Percentiles rank a stretch among this genome's conserved stretches.
Conservation (phyloP, 2,113 vertebrate genomes). For the Oxyura jamaicensis region DNA sequence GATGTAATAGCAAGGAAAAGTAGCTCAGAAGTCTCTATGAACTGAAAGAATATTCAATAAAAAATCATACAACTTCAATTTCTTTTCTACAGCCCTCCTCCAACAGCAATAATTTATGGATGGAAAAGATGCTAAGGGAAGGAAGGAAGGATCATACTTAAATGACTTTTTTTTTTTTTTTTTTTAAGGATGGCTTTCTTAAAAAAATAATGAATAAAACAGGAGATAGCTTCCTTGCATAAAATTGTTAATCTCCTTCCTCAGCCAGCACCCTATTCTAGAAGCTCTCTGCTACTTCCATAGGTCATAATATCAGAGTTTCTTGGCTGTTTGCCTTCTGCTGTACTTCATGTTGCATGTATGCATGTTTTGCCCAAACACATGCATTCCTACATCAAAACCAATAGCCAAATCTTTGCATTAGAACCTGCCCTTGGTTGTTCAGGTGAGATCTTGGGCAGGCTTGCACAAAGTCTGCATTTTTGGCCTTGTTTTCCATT, state of each 20-base stretch:
- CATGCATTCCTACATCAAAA: neutral
- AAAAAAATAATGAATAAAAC: neutral
- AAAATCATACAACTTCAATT: neutral
- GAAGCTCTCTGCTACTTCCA: neutral
- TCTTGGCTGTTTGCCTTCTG: neutral
- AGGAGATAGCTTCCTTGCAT: neutral
- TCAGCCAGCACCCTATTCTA: neutral
- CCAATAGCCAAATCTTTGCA: too few species aligned
- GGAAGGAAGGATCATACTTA: neutral
- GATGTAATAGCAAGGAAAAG: neutral
- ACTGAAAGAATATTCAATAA: neutral
- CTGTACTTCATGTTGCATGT: neutral
- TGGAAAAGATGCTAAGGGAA: neutral
- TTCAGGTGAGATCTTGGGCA: neutral
- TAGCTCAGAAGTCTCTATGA: neutral
- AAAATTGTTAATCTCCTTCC: neutral
- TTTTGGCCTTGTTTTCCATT: neutral
- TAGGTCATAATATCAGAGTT: neutral
- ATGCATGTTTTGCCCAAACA: neutral
- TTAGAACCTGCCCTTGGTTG: neutral
- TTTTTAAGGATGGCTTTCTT: neutral
- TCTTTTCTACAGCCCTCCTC: neutral
- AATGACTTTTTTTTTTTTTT: too few species aligned
- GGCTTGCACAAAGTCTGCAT: neutral
- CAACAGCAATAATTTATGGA: neutral